Evolutionary conservation across 2,113 vertebrate genomes (phyloP).

Genomic region (Choloepus hoffmanni): DNA sequence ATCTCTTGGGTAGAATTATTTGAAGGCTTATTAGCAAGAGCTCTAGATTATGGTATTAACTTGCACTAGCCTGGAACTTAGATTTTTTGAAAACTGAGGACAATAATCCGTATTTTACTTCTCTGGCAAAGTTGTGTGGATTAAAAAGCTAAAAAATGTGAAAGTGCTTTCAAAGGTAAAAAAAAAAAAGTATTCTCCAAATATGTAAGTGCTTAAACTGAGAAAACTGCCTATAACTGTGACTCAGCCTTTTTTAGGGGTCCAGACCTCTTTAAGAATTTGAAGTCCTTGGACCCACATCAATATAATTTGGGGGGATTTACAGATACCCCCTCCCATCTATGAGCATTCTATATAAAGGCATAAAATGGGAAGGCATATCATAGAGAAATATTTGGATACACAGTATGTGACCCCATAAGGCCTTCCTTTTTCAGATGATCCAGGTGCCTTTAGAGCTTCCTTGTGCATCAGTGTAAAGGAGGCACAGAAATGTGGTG

Average conservation of each 20-base stretch:
- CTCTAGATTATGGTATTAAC: slow-evolving; percentile 38
- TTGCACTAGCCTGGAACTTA: slow-evolving; percentile 7
- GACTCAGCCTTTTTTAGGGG: not conserved
- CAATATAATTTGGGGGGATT: not conserved
- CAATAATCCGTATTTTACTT: not conserved
- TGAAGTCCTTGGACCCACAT: not conserved
- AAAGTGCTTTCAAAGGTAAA: slow-evolving; percentile 45
- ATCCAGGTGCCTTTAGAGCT: not conserved
- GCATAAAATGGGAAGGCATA: not conserved
- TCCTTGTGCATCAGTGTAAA: not conserved
- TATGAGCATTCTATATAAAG: not conserved
- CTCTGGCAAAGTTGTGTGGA: slow-evolving; percentile 17
- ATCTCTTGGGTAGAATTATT: slow-evolving; percentile 30
- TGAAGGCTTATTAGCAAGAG: slow-evolving; percentile 28
- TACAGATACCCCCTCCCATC: not conserved
- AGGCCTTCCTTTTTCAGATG: not conserved
- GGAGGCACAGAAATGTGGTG: not conserved
- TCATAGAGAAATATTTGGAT: slow-evolving; percentile 18
- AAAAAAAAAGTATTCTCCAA: not conserved
- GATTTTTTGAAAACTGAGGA: slow-evolving; percentile 32
- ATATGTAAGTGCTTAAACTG: not conserved
- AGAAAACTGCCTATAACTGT: not conserved
- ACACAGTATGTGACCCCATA: not conserved
- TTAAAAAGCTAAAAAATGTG: slow-evolving; percentile 24
- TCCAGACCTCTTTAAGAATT: not conserved